A percentile compares a stretch with the other conserved stretches of the same genome.
Conservation (phyloP, 2,888 invertebrate genomes). For the Drosophila neotestacea region DNA sequence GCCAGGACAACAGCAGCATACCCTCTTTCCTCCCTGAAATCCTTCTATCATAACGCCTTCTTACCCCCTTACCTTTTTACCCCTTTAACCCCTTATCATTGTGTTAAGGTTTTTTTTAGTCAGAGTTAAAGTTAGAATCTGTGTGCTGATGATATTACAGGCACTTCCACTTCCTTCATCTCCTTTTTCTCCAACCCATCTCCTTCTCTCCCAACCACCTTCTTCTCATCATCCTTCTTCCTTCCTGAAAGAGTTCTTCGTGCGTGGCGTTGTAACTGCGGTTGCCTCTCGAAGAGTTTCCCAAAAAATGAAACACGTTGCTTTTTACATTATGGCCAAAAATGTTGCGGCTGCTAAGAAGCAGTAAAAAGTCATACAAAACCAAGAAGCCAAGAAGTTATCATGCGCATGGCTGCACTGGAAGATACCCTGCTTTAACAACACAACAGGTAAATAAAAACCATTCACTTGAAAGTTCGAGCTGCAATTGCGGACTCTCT, state of each 20-base stretch:
- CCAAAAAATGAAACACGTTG: constrained; percentile 58
- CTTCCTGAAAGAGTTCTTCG: constrained; percentile 44
- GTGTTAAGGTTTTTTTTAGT: background rate
- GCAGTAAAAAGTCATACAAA: constrained; percentile 23
- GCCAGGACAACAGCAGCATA: constrained; percentile 10
- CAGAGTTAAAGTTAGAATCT: constrained; percentile 9
- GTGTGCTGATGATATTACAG: constrained; percentile 21
- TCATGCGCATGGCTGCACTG: background rate
- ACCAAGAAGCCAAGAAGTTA: background rate
- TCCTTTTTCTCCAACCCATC: background rate
- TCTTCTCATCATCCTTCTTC: background rate
- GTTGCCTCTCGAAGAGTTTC: background rate
- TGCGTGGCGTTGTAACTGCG: constrained; percentile 39
- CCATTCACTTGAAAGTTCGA: no score
- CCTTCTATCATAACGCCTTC: background rate
- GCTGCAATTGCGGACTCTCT: no score
- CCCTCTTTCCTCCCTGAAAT: background rate
- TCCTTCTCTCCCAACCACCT: background rate
- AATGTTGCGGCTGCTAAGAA: constrained; percentile 55
- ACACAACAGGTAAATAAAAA: no score
- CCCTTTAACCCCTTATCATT: constrained; percentile 2
- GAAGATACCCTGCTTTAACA: background rate
- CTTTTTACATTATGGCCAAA: constrained; percentile 47
- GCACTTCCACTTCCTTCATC: background rate
- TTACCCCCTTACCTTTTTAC: background rate